These are phyloP conservation scores for Okapia johnstoni DNA, from an alignment of 2,113 vertebrate species.

Conservation along the genomic window DNA sequence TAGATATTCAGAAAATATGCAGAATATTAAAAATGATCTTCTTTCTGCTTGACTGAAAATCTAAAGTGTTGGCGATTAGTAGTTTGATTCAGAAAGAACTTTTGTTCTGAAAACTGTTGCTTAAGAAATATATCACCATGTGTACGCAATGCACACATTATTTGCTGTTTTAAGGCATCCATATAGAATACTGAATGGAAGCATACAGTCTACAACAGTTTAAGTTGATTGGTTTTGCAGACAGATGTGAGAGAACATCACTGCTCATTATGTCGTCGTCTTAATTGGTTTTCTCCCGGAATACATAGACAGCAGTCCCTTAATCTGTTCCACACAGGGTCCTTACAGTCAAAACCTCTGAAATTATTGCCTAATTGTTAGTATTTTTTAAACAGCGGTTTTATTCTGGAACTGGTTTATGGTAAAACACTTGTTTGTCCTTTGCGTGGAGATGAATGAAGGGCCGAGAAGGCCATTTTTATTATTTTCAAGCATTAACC, in stretches of 20 bases:
- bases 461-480: neutral
- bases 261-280: constrained; percentile 59
- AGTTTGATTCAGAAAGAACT: constrained; percentile 1
- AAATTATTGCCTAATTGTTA: constrained; percentile 71
- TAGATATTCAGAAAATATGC: neutral
- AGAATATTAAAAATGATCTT: neutral
- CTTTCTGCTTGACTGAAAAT: neutral
- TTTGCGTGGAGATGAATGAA: constrained; percentile 15
- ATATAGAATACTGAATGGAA: constrained; percentile 7
- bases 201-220: constrained; percentile 55
- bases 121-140: neutral
- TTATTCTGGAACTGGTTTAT: constrained; percentile 52
- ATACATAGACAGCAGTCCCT: constrained; percentile 65
- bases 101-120: neutral
- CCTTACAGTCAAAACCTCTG: constrained; percentile 70
- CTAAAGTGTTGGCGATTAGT: too few species aligned
- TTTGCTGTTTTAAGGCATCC: constrained; percentile 59
- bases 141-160: constrained; percentile 47
- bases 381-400: constrained; percentile 55
- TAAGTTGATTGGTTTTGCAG: constrained; percentile 67
- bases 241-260: constrained; percentile 66
- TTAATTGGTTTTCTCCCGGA: constrained; percentile 77
- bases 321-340: constrained; percentile 66
- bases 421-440: constrained; percentile 32
- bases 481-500: neutral